Base-by-base conservation (phyloP, 1,140 invertebrate genomes). In the Thaumatotibia leucotreta region DNA sequence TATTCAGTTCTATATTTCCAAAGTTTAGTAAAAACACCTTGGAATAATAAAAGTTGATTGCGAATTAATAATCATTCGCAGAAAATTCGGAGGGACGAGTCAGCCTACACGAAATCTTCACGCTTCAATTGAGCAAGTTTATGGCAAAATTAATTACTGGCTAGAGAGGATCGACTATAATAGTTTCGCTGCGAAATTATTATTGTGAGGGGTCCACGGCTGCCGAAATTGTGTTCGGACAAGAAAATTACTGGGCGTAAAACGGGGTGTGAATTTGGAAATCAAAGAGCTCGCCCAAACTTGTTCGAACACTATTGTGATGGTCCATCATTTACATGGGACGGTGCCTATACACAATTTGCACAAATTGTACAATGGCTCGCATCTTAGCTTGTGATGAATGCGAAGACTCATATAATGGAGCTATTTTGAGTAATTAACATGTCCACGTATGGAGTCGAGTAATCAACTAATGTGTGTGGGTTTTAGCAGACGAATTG, bases 201-300 rank as follows among this genome's bases (percentile, higher is more conserved):
- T 90, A 88, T 90, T 84, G 83, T 83, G 85, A 89, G 81, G 84
- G 84, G 72, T 77, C 80, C 69, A 74, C 50, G 61, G 73, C 72
- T 73, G 73, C 69, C 77, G 76, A 88, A 88, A 88, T 88, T 89
- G 86, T 89, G 87, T 87, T 86, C 86, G 86, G 88, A 88, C 85
- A 90, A 90, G 86, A 90, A 90, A 90, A 90, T 90, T 90, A 90
- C 78, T 87, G 79, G 87, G 86, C 88, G 88, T 89, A 86, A 90
- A 88, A 85, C 86, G 74, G 88, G 85, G 88, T 88, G 88, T 82
- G 86, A 86, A 88, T 85, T 84, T 83, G 76, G 76, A 79, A 88
- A 88, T 83, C 84, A 87, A 88, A 86, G 83, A 85, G 82, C 74
- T 71, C 76, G 72, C 73, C 68, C 65, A 77, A 80, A 88, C 76